Base-by-base conservation (phyloP, 1,140 invertebrate genomes). In the Neocloeon triangulifer region DNA sequence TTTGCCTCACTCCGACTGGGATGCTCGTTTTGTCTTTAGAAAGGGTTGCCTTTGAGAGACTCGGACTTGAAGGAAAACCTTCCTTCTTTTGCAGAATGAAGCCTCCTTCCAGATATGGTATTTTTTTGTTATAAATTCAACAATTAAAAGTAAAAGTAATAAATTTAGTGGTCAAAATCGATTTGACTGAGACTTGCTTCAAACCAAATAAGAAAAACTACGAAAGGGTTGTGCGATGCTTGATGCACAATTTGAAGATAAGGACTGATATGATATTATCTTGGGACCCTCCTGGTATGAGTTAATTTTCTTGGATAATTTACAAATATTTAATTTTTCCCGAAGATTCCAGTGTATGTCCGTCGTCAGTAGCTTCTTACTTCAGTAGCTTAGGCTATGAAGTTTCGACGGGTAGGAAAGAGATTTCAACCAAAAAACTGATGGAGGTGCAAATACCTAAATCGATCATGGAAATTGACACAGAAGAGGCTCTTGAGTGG, bases 311-410 rank as follows among this genome's bases (percentile, higher is more conserved):
- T n/a, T n/a, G n/a, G n/a, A n/a, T 5, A n/a, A 15, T 17, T n/a
- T 34, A 26, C 5, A 27, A 21, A 30, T 32, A 8, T 38, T 38
- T 40, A 40, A 25, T 19, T 35, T 38, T 39, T 38, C 44, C 46
- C 41, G 18, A 33, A 59, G 53, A 53, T 14, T 46, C 50, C 37
- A 49, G 50, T 16, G 32, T 66, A 13, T 69, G 66, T 39, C 63
- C 65, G 29, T 69, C 66, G 10, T 67, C 65, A 1, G 36, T 65
- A 20, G 65, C 64, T 18, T 54, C 60, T 32, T 67, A 62, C 52
- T 64, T 68, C 39, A 15, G 50, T 18, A 43, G 53, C 34, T 43
- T 36, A 21, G 51, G 53, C 4, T 59, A 58, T 33, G 35, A 42
- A 4, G 53, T 64, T 6, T 43, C 44, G 20, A 31, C 39, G 40